Percentiles rank a stretch among this genome's conserved stretches.
Evolutionary conservation across 2,797 vertebrate species (phyloP).

Genomic region (Coreius guichenoti): DNA sequence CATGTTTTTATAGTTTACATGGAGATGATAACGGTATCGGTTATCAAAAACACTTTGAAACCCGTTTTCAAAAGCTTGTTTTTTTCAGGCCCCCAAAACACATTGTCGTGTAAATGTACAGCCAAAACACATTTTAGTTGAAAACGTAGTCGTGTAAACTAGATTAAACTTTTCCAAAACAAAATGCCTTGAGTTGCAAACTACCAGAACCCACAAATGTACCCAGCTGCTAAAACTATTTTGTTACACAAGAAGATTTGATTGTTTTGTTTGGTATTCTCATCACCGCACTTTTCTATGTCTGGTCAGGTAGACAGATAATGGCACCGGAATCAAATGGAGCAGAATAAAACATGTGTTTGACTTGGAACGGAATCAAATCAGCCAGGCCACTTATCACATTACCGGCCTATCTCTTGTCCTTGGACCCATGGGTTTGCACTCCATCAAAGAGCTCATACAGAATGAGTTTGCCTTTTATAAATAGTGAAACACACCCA

Average conservation of each 20-base stretch:
- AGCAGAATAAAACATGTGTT: constrained; percentile 68
- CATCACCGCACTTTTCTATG: constrained; percentile 5
- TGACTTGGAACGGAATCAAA: constrained; percentile 63
- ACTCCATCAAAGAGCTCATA: constrained; percentile 67
- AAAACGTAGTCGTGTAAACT: not conserved
- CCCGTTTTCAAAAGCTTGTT: not conserved
- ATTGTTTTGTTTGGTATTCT: constrained; percentile 21
- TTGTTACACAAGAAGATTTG: not conserved
- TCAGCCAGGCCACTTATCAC: constrained; percentile 71
- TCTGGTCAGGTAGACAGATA: constrained; percentile 47
- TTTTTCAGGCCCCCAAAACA: not conserved
- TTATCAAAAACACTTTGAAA: not conserved
- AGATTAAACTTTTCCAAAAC: not conserved
- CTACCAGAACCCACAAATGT: too few relatives aligned
- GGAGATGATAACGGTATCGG: rapidly evolving
- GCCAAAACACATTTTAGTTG: not conserved
- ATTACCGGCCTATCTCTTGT: constrained; percentile 64
- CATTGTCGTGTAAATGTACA: not conserved
- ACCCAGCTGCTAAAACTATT: not conserved
- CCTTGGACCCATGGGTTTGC: constrained; percentile 67
- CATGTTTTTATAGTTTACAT: not conserved
- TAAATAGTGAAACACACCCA: constrained; percentile 67
- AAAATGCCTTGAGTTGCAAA: not conserved
- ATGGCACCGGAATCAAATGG: constrained; percentile 58
- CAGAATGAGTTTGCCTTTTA: constrained; percentile 64